phyloP scores from a whole-genome alignment of 2,888 invertebrate genomes.

The Electrophaes corylata region DNA sequence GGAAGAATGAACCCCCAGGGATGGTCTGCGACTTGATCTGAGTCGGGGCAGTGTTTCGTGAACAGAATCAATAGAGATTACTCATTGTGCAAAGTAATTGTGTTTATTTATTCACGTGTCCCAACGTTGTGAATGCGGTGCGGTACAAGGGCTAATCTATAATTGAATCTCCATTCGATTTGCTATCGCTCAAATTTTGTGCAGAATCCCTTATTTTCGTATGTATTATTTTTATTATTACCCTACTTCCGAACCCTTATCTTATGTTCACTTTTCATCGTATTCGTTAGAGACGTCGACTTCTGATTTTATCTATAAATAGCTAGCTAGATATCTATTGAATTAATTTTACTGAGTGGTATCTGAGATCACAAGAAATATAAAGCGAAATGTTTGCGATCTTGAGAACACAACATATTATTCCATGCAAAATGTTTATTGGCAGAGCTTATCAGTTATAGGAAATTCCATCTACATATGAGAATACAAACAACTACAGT shows the following conservation, averaged over 20 bases:
- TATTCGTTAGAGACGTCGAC: background rate
- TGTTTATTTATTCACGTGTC: conserved; percentile 84
- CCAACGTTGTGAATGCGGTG: conserved; percentile 76
- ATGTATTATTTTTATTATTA: conserved; percentile 43
- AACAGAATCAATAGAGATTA: conserved; percentile 77
- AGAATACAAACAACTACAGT: too few species aligned
- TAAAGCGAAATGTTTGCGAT: background rate
- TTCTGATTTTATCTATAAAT: background rate
- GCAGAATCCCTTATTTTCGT: conserved; percentile 50
- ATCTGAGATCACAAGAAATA: background rate
- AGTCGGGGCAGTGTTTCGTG: conserved; percentile 63
- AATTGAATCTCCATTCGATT: conserved; percentile 82
- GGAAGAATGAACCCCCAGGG: conserved; percentile 64
- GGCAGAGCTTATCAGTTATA: background rate
- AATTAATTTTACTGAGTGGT: background rate
- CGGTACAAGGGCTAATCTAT: conserved; percentile 80
- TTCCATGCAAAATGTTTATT: background rate
- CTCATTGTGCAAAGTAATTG: conserved; percentile 78
- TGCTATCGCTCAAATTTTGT: conserved; percentile 72
- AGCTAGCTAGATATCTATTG: background rate
- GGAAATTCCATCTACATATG: background rate
- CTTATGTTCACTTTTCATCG: background rate
- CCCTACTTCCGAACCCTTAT: conserved; percentile 35
- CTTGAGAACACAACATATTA: background rate
- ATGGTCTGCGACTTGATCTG: conserved; percentile 63